phyloP scores from a whole-genome alignment of 2,888 invertebrate genomes.

The Villa cingulata region DNA sequence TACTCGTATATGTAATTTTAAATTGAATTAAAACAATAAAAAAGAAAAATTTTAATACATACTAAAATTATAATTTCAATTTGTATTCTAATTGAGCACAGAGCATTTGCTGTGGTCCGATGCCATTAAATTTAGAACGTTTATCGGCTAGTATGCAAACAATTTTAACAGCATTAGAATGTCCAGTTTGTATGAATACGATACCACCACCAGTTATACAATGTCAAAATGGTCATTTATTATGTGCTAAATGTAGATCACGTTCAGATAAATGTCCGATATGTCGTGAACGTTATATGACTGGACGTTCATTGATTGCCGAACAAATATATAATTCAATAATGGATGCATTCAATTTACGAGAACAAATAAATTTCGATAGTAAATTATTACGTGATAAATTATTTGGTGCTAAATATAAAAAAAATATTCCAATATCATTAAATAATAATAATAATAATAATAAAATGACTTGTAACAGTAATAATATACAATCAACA shows the following conservation, averaged over 20 bases:
- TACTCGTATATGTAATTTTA: neutral
- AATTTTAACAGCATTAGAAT: constrained; percentile 43
- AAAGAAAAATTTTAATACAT: too few species aligned
- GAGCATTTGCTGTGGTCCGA: constrained; percentile 42
- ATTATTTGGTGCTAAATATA: constrained; percentile 32
- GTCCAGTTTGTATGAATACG: constrained; percentile 50
- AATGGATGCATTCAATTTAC: constrained; percentile 38
- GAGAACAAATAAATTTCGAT: constrained; percentile 22
- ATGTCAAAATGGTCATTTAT: constrained; percentile 51
- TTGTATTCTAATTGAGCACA: constrained; percentile 8
- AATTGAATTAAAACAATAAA: neutral
- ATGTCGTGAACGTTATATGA: constrained; percentile 42
- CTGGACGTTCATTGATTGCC: constrained; percentile 40
- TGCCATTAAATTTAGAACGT: constrained; percentile 41
- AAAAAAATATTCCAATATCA: constrained; percentile 12
- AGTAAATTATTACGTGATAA: constrained; percentile 37
- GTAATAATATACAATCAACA: constrained; percentile 4
- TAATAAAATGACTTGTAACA: too few species aligned
- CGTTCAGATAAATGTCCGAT: constrained; percentile 48
- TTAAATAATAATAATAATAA: constrained; percentile 11
- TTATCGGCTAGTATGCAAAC: constrained; percentile 40
- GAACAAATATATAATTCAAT: constrained; percentile 43
- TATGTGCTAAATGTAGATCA: constrained; percentile 46
- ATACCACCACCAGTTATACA: constrained; percentile 48
- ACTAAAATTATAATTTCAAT: too few species aligned